A percentile compares a stretch with the other conserved stretches of the same genome.
phyloP scores from a whole-genome alignment of 1,140 invertebrate genomes.

The Hylaeus volcanicus region DNA sequence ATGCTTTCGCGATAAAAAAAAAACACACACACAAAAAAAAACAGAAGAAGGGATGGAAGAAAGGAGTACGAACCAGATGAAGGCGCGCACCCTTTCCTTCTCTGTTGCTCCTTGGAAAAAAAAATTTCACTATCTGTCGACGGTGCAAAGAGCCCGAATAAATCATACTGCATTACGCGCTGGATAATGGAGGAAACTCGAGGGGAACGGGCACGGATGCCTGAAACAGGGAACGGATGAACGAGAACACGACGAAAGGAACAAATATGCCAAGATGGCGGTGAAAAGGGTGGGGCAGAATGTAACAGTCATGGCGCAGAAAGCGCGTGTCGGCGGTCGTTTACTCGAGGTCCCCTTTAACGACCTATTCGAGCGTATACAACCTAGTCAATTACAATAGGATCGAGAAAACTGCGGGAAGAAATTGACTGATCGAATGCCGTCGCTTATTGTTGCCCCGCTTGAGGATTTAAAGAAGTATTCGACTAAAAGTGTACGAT shows the following conservation, averaged over 20 bases:
- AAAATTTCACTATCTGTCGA: conserved; percentile 67
- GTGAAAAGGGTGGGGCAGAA: conserved; percentile 24
- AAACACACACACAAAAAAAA: conserved; percentile 15
- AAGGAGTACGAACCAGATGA: not conserved
- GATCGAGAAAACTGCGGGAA: conserved; percentile 14
- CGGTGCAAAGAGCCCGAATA: conserved; percentile 65
- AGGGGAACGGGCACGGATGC: not conserved
- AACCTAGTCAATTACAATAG: conserved; percentile 52
- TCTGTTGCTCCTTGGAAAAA: conserved; percentile 13
- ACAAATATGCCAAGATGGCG: conserved; percentile 15
- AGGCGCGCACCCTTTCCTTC: not conserved
- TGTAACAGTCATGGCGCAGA: conserved; percentile 24
- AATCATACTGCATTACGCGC: conserved; percentile 68
- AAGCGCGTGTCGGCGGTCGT: conserved; percentile 39
- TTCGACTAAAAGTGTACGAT: not conserved
- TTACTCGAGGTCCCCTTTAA: conserved; percentile 61
- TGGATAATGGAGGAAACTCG: conserved; percentile 47
- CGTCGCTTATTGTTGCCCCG: not conserved
- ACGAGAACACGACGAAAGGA: conserved; percentile 29
- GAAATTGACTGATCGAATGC: conserved; percentile 40
- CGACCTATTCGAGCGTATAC: conserved; percentile 30
- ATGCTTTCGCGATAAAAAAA: conserved; percentile 67
- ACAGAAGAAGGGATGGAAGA: not conserved
- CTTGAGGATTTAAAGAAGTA: not conserved
- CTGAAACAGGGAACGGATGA: conserved; percentile 38